These are phyloP conservation scores for Phenacoccus solenopsis DNA, from an alignment of 1,140 invertebrate species.

Conservation along the genomic window DNA sequence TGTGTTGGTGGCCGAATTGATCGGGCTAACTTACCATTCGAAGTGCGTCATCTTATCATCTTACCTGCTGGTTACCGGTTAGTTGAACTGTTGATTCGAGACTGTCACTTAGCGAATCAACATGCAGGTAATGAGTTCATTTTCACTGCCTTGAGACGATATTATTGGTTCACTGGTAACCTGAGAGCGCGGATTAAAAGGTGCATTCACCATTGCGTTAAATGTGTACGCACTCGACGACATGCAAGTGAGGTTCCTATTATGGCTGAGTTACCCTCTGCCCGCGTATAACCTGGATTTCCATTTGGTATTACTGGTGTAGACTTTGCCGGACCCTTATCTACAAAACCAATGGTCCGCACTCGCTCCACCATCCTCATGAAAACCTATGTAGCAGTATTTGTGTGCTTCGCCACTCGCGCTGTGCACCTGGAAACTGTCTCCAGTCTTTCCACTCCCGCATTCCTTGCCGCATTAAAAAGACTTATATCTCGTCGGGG, in stretches of 20 bases:
- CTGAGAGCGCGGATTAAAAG: background rate
- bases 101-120: background rate
- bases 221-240: background rate
- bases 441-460: constrained; percentile 20
- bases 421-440: constrained; percentile 26
- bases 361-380: background rate
- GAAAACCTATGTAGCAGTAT: constrained; percentile 2
- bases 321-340: constrained; percentile 5
- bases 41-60: constrained; percentile 24
- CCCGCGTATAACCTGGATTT: background rate
- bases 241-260: background rate
- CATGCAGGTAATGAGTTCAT: constrained; percentile 4
- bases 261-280: background rate
- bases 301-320: background rate
- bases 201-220: background rate
- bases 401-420: constrained; percentile 24
- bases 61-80: constrained; percentile 18
- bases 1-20: constrained; percentile 25
- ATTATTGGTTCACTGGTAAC: background rate
- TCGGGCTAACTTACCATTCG: constrained; percentile 20
- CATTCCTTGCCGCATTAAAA: constrained; percentile 20
- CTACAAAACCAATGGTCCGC: background rate
- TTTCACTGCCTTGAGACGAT: background rate
- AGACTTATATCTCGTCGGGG: constrained; percentile 22
- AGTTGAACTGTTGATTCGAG: constrained; percentile 5